Base-by-base conservation (phyloP, 2,888 invertebrate species). In the Cephus pulcher region DNA sequence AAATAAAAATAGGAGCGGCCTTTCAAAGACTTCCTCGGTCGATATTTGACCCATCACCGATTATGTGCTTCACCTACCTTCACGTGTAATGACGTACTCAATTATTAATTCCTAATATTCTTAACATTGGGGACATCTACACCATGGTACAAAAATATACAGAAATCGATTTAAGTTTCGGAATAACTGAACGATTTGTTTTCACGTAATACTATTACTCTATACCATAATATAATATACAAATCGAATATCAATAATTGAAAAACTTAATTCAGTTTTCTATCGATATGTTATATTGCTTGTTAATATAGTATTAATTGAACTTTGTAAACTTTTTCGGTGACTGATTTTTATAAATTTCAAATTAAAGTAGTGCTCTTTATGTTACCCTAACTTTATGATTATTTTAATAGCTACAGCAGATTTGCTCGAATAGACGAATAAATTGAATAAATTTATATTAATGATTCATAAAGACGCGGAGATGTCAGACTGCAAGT, bases 1-100 rank as follows among this genome's bases (percentile, higher is more conserved):
- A 56, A 23, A 56, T 76, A 78, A 70, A 80, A 80, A 76, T 82
- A 80, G 82, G 82, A 82, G 84, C 81, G 84, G 82, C 82, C 82
- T 84, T 84, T 82, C 75, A 76, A 77, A 77, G 79, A 40, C 40
- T 32, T 37, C 69, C 12, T 71, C 71, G 71, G 4, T 71, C 71
- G 71, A 71, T 71, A 71, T 32, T 34, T 15, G 32, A 34, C 12
- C 71, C 4, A 33, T 12, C 71, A 12, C 32, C 1, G 15, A 56
- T 56, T 56, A 56, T 23, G 9, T 23, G 23, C 56, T 56, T 56
- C 33, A 71, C 32, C 12, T 71, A 71, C 71, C 71, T 12, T 34
- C 71, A 34, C 71, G 71, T 4, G 12, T 1, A 71, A 32, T 12
- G 6, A 9, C 32, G 32, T 32, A 34, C 32, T 71, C 71, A 32